Evolutionary conservation across 1,140 invertebrate genomes (phyloP), one percentile per base, ranked within the genome.

Genomic region (Mizuhopecten yessoensis): DNA sequence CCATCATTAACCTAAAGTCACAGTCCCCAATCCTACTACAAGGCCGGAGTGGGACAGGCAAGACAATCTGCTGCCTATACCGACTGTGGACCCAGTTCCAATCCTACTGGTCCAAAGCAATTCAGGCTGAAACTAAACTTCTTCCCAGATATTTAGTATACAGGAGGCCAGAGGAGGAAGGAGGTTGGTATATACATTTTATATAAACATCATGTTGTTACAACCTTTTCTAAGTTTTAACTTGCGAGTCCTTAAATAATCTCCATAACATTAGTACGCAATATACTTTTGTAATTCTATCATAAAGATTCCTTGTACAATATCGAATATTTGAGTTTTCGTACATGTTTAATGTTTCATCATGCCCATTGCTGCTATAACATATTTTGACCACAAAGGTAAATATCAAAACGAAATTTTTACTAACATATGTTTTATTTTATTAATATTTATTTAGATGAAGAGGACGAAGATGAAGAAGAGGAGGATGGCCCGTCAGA

Each of bases 41-140:
- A 15, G 95, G 95, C 13, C 94, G 96, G 0, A 96, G 95, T 94
- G 95, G 95, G 20, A 96, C 95, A 86, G 96, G 96, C 2, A 96
- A 96, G 87, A 96, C 96, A 13, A 96, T 95, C 0, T 96, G 95
- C 75, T 96, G 95, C 87, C 87, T 96, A 90, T 96, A 96, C 92
- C 89, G 96, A 75, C 89, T 96, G 34, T 96, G 96, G 96, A 94
- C 89, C 42, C 89, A 92, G 29, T 96, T 95, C 91, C 75, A 94
- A 9, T 91, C 90, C 0, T 96, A 96, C 91, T 96, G 96, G 96
- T 91, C 91, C 23, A 93, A 92, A 42, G 94, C 95, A 23, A 92
- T 92, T 33, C 92, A 94, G 33, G 93, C 93, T 34, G 92, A 92
- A 36, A 91, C 90, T 0, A 92, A 94, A 75, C 87, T 94, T n/a